phyloP scores from a whole-genome alignment of 2,888 invertebrate genomes.

The Conistra vaccinii region DNA sequence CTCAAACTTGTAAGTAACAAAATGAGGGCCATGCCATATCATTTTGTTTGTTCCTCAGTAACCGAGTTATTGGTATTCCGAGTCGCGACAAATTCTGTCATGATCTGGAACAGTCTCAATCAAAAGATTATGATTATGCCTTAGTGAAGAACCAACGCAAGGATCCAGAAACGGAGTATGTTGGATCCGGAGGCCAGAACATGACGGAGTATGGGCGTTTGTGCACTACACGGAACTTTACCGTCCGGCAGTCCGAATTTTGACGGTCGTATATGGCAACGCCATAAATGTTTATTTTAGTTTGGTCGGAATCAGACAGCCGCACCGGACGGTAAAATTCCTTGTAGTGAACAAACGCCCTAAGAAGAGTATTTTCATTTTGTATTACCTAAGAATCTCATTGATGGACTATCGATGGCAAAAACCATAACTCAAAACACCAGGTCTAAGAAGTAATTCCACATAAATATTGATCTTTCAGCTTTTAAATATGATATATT shows the following conservation, averaged over 20 bases:
- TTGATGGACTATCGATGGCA: background rate
- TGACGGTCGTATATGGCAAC: too few relatives aligned
- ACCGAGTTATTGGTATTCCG: background rate
- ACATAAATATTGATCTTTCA: background rate
- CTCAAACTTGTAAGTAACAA: background rate
- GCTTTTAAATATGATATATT: slow-evolving; percentile 14
- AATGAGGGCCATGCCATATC: too few relatives aligned
- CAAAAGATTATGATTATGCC: background rate
- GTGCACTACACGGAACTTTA: too few relatives aligned
- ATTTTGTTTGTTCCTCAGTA: background rate
- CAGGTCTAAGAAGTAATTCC: background rate
- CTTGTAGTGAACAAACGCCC: too few relatives aligned
- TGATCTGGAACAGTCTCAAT: background rate
- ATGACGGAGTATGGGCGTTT: background rate
- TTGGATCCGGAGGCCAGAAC: background rate
- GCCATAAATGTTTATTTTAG: too few relatives aligned
- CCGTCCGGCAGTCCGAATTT: too few relatives aligned
- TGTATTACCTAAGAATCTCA: background rate
- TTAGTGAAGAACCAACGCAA: background rate
- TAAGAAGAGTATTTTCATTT: background rate
- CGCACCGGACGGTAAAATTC: too few relatives aligned
- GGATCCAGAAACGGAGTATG: background rate
- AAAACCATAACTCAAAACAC: background rate
- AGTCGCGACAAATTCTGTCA: background rate
- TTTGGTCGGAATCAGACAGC: too few relatives aligned